These are phyloP conservation scores for Ptilorrhoa leucosticta DNA, from an alignment of 2,113 vertebrate genomes.

Conservation along the genomic window DNA sequence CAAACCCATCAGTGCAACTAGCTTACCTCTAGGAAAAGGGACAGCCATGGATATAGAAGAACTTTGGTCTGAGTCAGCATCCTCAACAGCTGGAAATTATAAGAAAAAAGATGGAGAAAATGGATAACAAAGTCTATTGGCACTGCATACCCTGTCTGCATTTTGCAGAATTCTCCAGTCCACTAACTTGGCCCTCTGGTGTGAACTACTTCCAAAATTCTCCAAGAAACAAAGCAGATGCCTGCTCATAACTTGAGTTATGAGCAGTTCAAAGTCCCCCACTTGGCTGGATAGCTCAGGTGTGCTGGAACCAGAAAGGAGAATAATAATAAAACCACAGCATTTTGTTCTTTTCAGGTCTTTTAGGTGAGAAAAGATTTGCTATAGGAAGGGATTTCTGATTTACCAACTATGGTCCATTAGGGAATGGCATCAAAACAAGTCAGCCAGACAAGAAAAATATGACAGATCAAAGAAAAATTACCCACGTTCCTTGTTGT, in stretches of 20 bases:
- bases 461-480: not conserved
- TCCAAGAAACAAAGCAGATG: not conserved
- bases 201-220: not conserved
- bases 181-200: not conserved
- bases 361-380: not conserved
- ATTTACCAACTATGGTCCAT: not conserved
- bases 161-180: not conserved
- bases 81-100: not conserved
- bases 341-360: not conserved
- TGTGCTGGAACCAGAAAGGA: not conserved
- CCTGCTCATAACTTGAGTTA: not conserved
- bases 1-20: not conserved
- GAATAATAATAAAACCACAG: not conserved
- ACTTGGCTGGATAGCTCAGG: rapidly evolving
- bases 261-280: not conserved
- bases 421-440: not conserved
- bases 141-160: not conserved
- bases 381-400: not conserved
- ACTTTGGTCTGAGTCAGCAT: not conserved
- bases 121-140: not conserved
- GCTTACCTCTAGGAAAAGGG: not conserved
- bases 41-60: not conserved
- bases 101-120: not conserved
- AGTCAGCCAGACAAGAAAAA: not conserved
- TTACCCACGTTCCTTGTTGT: not conserved